A percentile compares a stretch with the other conserved stretches of the same genome.
Evolutionary conservation across 2,113 vertebrate species (phyloP).

Genomic region (Misgurnus mizolepis): DNA sequence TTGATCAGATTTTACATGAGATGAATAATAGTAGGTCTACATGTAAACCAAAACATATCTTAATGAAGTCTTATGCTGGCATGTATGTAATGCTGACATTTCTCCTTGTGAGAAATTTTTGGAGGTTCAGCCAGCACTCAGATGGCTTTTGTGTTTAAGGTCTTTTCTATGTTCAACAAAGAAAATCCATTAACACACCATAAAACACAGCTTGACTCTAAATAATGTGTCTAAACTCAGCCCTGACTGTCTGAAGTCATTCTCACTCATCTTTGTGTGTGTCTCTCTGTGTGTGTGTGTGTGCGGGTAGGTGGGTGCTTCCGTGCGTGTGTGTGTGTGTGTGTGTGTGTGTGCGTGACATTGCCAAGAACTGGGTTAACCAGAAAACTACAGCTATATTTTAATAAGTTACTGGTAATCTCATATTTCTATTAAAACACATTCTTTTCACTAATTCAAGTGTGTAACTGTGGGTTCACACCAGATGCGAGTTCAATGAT

Average conservation of each 20-base stretch:
- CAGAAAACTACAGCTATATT: neutral
- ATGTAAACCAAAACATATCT: too few species aligned
- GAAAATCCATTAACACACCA: slow-evolving; percentile 12
- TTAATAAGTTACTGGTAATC: slow-evolving; percentile 6
- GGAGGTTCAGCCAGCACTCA: neutral
- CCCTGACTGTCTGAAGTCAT: too few species aligned
- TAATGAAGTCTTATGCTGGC: too few species aligned
- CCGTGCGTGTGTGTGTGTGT: neutral
- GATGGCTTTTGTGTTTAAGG: neutral
- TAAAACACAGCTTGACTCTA: neutral
- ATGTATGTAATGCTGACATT: too few species aligned
- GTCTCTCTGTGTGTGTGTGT: neutral
- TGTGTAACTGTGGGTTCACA: too few species aligned
- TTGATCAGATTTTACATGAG: neutral
- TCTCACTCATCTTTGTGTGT: too few species aligned
- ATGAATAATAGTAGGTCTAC: neutral
- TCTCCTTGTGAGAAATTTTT: neutral
- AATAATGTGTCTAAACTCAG: neutral
- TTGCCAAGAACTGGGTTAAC: neutral
- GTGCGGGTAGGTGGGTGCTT: too few species aligned
- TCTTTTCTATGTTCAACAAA: slow-evolving; percentile 2
- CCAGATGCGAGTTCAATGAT: too few species aligned
- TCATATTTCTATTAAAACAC: neutral
- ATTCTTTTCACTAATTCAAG: slow-evolving; percentile 6
- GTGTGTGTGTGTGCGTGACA: neutral